A percentile compares a stretch with the other conserved stretches of the same genome.
Evolutionary conservation across 2,113 vertebrate genomes (phyloP).

Genomic region (Antechinus stuartii): DNA sequence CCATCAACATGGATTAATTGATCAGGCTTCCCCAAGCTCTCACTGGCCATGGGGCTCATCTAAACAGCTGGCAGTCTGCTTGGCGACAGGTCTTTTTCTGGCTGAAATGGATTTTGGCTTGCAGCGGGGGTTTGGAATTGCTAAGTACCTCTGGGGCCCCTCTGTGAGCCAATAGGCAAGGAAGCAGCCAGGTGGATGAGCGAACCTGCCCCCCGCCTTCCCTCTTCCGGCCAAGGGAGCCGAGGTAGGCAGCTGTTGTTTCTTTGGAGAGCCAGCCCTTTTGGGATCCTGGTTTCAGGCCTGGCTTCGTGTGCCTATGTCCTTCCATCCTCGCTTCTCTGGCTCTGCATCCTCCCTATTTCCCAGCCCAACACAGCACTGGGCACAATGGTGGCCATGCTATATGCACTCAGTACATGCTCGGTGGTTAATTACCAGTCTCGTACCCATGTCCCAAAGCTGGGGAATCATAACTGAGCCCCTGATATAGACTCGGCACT

Average conservation of each 20-base stretch:
- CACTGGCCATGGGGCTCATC: conserved; percentile 65
- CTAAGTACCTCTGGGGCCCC: conserved; percentile 58
- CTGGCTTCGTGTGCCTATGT: not conserved
- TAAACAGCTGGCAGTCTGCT: conserved; percentile 66
- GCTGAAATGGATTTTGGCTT: conserved; percentile 72
- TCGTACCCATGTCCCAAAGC: conserved; percentile 12
- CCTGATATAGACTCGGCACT: conserved; percentile 22
- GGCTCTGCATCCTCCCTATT: not conserved
- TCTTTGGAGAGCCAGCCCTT: conserved; percentile 48
- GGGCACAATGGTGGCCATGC: conserved; percentile 20
- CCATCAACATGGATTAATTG: conserved; percentile 55
- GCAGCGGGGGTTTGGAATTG: conserved; percentile 65
- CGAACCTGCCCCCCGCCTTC: conserved; percentile 27
- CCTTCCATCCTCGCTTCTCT: not conserved
- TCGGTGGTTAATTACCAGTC: conserved; percentile 44
- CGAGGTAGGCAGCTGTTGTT: conserved; percentile 61
- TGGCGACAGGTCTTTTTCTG: conserved; percentile 64
- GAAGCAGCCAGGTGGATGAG: conserved; percentile 58
- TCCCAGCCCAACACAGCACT: conserved; percentile 25
- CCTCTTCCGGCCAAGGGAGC: conserved; percentile 23
- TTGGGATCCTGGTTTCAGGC: not conserved
- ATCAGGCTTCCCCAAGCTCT: conserved; percentile 63
- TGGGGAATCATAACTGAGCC: not conserved
- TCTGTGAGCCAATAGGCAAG: conserved; percentile 64
- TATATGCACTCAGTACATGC: not conserved